Evolutionary conservation across 2,888 invertebrate genomes (phyloP), one percentile per base, ranked within the genome.

Genomic region (Hanleya hanleyi): DNA sequence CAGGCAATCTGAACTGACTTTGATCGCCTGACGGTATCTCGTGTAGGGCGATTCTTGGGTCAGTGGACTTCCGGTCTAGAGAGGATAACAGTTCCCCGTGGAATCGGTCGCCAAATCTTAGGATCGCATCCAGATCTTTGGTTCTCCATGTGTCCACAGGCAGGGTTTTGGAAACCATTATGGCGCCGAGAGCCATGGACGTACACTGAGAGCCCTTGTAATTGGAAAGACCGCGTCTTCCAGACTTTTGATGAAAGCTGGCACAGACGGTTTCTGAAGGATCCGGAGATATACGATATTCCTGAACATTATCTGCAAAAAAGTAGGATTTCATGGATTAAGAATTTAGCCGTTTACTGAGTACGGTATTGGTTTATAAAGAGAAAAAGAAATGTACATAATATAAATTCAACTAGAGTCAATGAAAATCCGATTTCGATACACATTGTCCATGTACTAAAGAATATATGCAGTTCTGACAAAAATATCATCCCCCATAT

Each of bases 151-250:
- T 37, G 9, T 64, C 22, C 18, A 64, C 22, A n/a, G 38, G 64
- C 38, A 35, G 2, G 9, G 26, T 18, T 7, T 35, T 64, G 37
- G 64, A 64, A n/a, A 37, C 37, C 15, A 64, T 18, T 36, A 64
- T 64, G 64, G 64, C 35, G n/a, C 35, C 64, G 12, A 64, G 37
- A n/a, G 64, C 35, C 64, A 64, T 64, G n/a, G 64, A 64, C 18
- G 64, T 64, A 35, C 64, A 64, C 38, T 64, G 64, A 37, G 15
- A 37, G 15, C 64, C 64, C 12, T 29, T 18, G 37, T 36, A 37
- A 35, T 64, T 26, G 12, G 38, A 37, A 18, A 57, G 29, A 57
- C 57, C 57, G 4, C 32, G 22, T 22, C 37, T 2, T 1, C 37
- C 64, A n/a, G 64, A 36, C 5, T 37, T 15, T n/a, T 64, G 64